A percentile compares a stretch with the other conserved stretches of the same genome.
Evolutionary conservation across 2,113 vertebrate genomes (phyloP).

Genomic region (Hyperoodon ampullatus): DNA sequence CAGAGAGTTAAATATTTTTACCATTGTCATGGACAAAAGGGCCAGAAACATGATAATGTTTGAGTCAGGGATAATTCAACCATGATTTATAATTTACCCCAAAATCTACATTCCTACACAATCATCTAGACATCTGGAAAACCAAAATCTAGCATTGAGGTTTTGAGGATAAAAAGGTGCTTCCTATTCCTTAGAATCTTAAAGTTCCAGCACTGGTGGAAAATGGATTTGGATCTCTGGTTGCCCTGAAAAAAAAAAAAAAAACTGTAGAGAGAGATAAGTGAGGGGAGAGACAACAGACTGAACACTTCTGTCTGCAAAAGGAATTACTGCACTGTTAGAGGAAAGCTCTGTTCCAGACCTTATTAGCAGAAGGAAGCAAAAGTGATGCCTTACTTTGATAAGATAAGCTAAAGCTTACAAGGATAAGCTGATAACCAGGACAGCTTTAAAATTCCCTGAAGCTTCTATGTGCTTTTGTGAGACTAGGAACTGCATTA

Average conservation of each 20-base stretch:
- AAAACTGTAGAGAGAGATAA: slow-evolving; percentile 29
- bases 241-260: background rate
- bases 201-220: background rate
- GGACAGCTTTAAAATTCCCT: slow-evolving; percentile 60
- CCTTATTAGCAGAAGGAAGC: slow-evolving; percentile 79
- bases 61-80: background rate
- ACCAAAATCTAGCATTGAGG: background rate
- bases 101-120: background rate
- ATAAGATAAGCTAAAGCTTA: slow-evolving; percentile 76
- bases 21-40: background rate
- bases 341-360: slow-evolving; percentile 68
- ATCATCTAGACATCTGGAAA: background rate
- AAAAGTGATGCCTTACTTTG: slow-evolving; percentile 70
- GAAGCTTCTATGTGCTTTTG: background rate
- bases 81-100: background rate
- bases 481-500: background rate
- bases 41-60: background rate
- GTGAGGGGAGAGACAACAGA: background rate
- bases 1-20: background rate
- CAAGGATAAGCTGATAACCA: slow-evolving; percentile 70
- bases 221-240: background rate
- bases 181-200: background rate
- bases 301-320: slow-evolving; percentile 70
- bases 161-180: background rate
- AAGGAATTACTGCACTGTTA: slow-evolving; percentile 49